Percentiles rank a stretch among this genome's conserved stretches.
These are phyloP conservation scores for Drosophila setifemur DNA, from an alignment of 1,140 invertebrate genomes.

Conservation along the genomic window DNA sequence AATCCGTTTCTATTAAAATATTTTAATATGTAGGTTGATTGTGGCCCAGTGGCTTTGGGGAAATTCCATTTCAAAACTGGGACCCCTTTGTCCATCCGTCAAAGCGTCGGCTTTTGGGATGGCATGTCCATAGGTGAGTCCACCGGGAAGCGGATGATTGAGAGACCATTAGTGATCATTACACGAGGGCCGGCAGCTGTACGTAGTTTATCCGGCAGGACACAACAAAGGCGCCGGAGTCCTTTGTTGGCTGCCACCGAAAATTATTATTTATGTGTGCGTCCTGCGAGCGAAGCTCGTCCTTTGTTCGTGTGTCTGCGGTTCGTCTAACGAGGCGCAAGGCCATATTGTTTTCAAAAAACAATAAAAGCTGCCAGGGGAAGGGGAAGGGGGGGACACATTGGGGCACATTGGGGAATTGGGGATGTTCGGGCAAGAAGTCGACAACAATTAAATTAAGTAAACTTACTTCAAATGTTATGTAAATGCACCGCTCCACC, in stretches of 20 bases:
- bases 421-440: slow-evolving; percentile 16
- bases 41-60: too few species aligned
- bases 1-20: too few species aligned
- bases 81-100: neutral
- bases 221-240: slow-evolving; percentile 11
- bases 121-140: neutral
- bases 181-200: slow-evolving; percentile 3
- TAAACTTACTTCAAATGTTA: slow-evolving; percentile 71
- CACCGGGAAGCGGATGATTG: slow-evolving; percentile 18
- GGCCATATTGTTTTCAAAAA: slow-evolving; percentile 55
- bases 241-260: slow-evolving; percentile 34
- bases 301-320: slow-evolving; percentile 38
- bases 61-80: too few species aligned
- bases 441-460: slow-evolving; percentile 69
- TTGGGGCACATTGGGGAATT: slow-evolving; percentile 13
- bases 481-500: slow-evolving; percentile 60
- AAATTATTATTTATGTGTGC: slow-evolving; percentile 66
- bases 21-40: too few species aligned
- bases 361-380: slow-evolving; percentile 34
- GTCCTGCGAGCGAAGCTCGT: slow-evolving; percentile 14
- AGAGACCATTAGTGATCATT: slow-evolving; percentile 48
- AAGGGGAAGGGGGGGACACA: neutral
- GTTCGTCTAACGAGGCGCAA: slow-evolving; percentile 60
- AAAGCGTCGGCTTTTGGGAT: neutral
- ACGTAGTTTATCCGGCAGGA: slow-evolving; percentile 10